Conservation (phyloP, 1,140 invertebrate species). For the Calliopsis andreniformis region DNA sequence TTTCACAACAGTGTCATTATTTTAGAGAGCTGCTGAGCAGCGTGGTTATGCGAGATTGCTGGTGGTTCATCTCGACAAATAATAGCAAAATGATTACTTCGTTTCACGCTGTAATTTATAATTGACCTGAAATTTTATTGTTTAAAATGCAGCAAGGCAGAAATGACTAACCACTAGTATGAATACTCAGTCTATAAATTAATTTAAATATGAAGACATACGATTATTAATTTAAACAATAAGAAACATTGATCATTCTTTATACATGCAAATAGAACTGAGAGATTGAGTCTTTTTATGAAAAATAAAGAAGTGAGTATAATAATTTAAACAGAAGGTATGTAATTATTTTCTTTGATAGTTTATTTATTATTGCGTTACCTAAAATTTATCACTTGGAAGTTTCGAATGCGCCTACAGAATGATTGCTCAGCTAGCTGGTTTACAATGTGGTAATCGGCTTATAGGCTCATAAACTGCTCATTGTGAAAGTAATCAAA, state of each 20-base stretch:
- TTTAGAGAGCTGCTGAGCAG: not conserved
- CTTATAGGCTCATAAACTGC: not conserved
- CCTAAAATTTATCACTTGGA: not conserved
- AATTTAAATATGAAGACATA: too few species aligned
- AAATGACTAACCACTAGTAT: too few species aligned
- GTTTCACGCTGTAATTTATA: not conserved
- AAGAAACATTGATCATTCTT: too few species aligned
- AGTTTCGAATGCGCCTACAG: not conserved
- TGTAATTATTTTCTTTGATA: not conserved
- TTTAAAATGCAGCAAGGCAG: too few species aligned
- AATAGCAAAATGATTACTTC: not conserved
- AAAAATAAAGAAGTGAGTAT: too few species aligned
- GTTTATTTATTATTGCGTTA: not conserved
- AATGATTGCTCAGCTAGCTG: not conserved
- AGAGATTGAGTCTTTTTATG: too few species aligned
- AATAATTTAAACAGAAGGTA: not conserved
- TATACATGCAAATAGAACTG: too few species aligned
- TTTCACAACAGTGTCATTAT: conserved; percentile 23
- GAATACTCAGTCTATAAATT: too few species aligned
- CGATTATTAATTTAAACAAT: too few species aligned
- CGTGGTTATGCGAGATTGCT: not conserved
- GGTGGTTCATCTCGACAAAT: not conserved
- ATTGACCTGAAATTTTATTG: too few species aligned
- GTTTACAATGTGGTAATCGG: not conserved
- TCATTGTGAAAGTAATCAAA: not conserved